Conservation (phyloP, 2,797 vertebrate genomes). For the Knipowitschia caucasica region DNA sequence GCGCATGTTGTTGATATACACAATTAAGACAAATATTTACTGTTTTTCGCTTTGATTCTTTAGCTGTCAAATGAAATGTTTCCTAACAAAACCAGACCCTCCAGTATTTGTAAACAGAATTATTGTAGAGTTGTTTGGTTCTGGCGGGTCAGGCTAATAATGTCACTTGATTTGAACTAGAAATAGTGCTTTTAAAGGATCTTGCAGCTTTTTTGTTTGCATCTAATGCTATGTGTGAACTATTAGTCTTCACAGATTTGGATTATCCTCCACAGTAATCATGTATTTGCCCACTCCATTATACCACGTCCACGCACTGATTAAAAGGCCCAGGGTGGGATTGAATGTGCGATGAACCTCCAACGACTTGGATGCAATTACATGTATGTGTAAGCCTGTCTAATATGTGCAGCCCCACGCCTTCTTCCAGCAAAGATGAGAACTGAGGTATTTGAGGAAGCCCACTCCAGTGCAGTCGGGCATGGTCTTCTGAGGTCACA, state of each 20-base stretch:
- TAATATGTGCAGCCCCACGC: constrained; percentile 22
- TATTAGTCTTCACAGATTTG: constrained; percentile 22
- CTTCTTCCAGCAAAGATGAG: constrained; percentile 24
- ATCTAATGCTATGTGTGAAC: constrained; percentile 15
- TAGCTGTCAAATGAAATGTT: no score
- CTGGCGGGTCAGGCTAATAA: constrained; percentile 4
- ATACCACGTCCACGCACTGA: constrained; percentile 39
- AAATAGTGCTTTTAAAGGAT: constrained; percentile 10
- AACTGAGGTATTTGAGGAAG: constrained; percentile 13
- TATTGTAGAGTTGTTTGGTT: no score
- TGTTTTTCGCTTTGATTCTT: no score
- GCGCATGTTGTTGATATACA: no score
- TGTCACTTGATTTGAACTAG: neutral
- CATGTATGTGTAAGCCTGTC: constrained; percentile 20
- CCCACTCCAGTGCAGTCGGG: constrained; percentile 18
- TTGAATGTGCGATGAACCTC: constrained; percentile 46
- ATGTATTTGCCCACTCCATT: constrained; percentile 18
- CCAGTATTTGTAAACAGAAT: no score
- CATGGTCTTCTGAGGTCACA: constrained; percentile 24
- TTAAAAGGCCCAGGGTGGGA: constrained; percentile 45
- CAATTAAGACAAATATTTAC: no score
- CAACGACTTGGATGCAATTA: constrained; percentile 38
- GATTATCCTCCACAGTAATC: constrained; percentile 47
- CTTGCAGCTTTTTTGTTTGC: neutral
- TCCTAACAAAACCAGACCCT: no score